These are phyloP conservation scores for Lampropteryx suffumata DNA, from an alignment of 2,888 invertebrate species.

Conservation along the genomic window DNA sequence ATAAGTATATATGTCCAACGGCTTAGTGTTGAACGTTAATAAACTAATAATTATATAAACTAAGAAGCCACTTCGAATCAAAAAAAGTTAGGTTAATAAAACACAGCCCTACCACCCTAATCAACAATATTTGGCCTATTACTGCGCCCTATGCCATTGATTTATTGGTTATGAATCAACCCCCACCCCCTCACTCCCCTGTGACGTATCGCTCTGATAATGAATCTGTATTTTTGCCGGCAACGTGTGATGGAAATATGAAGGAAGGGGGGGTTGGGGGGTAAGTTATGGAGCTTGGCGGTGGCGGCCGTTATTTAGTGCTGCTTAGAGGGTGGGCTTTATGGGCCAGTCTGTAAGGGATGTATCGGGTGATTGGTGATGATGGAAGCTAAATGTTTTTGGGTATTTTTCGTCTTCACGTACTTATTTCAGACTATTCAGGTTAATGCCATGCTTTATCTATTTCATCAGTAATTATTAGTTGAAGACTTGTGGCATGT, in stretches of 20 bases:
- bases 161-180: slow-evolving; percentile 82
- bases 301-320: slow-evolving; percentile 41
- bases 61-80: neutral
- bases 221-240: slow-evolving; percentile 78
- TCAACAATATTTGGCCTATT: slow-evolving; percentile 76
- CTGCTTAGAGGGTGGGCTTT: slow-evolving; percentile 37
- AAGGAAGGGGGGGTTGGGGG: slow-evolving; percentile 58
- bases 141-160: slow-evolving; percentile 71
- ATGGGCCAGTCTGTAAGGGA: slow-evolving; percentile 31
- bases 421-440: neutral
- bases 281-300: slow-evolving; percentile 45
- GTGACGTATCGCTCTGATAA: slow-evolving; percentile 77
- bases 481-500: too few species aligned
- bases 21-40: neutral
- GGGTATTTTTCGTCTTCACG: slow-evolving; percentile 10
- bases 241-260: slow-evolving; percentile 73
- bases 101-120: slow-evolving; percentile 28
- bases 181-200: slow-evolving; percentile 19
- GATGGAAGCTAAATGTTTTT: slow-evolving; percentile 24
- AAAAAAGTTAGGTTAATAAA: slow-evolving; percentile 22
- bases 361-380: slow-evolving; percentile 41
- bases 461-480: too few species aligned
- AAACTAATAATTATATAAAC: neutral
- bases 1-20: too few species aligned
- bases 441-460: neutral